Percentiles rank a stretch among this genome's conserved stretches.
phyloP scores from a whole-genome alignment of 1,140 invertebrate species.

The Phenacoccus solenopsis region DNA sequence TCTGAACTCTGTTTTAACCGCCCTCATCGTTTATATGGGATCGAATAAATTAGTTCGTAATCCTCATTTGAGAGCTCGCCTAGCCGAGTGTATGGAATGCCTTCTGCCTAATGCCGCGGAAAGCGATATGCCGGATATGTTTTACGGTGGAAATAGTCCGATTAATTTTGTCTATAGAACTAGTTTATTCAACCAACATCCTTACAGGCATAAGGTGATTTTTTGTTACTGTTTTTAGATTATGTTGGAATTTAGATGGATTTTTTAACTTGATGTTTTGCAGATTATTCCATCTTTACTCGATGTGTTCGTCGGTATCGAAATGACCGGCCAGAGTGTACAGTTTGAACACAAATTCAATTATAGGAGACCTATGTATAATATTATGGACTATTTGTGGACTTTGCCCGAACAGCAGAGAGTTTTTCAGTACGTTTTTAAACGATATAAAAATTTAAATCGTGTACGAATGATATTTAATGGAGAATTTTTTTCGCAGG shows the following conservation, averaged over 20 bases:
- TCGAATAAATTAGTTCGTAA: slow-evolving; percentile 59
- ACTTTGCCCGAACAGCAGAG: slow-evolving; percentile 57
- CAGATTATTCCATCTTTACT: slow-evolving; percentile 61
- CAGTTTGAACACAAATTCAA: slow-evolving; percentile 97
- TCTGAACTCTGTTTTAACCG: slow-evolving; percentile 59
- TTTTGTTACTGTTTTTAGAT: no score
- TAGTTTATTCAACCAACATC: slow-evolving; percentile 23
- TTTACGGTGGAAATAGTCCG: slow-evolving; percentile 34
- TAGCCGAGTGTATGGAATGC: slow-evolving; percentile 79
- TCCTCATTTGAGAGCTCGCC: slow-evolving; percentile 77
- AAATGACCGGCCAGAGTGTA: slow-evolving; percentile 92
- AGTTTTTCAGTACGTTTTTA: slow-evolving; percentile 52
- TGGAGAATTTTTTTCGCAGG: slow-evolving; percentile 35
- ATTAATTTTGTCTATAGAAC: slow-evolving; percentile 41
- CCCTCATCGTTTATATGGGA: slow-evolving; percentile 49
- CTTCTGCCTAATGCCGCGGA: slow-evolving; percentile 55
- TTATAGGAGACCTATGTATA: slow-evolving; percentile 89
- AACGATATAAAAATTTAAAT: no score
- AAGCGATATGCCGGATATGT: slow-evolving; percentile 36
- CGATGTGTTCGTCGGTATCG: slow-evolving; percentile 89
- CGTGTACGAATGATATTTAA: neutral
- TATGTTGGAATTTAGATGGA: neutral
- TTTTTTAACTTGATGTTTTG: slow-evolving; percentile 24
- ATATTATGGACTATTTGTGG: slow-evolving; percentile 87
- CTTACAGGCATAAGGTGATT: slow-evolving; percentile 13